Percentiles rank a stretch among this genome's conserved stretches.
Conservation (phyloP, 2,797 vertebrate species). For the Falco columbarius region DNA sequence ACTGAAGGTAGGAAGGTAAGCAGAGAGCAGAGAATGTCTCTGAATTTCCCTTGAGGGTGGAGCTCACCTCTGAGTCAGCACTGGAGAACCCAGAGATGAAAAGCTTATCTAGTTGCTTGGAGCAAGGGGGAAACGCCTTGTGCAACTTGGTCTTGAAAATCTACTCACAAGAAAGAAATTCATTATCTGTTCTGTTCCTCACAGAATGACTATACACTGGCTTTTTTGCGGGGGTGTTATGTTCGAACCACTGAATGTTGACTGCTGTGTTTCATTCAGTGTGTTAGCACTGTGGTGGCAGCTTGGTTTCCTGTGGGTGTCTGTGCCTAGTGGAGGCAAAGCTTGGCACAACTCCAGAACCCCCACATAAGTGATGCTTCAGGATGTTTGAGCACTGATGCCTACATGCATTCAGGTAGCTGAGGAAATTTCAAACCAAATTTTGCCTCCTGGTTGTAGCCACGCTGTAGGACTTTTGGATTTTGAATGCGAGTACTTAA, state of each 20-base stretch:
- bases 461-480: not conserved
- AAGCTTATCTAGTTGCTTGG: rapidly evolving
- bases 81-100: not conserved
- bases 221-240: not conserved
- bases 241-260: not conserved
- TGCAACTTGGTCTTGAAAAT: not conserved
- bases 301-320: rapidly evolving
- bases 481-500: not conserved
- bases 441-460: not conserved
- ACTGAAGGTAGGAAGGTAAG: not conserved
- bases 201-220: rapidly evolving
- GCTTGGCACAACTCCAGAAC: not conserved
- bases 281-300: not conserved
- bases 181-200: not conserved
- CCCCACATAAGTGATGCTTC: not conserved
- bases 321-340: not conserved
- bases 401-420: no score
- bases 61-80: not conserved
- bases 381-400: not conserved
- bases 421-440: not conserved
- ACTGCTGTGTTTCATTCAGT: not conserved
- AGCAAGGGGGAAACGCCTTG: not conserved
- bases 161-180: not conserved
- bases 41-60: not conserved
- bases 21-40: not conserved